A percentile compares a stretch with the other conserved stretches of the same genome.
These are phyloP conservation scores for Psephotus haematonotus DNA, from an alignment of 2,113 vertebrate genomes.

Conservation along the genomic window DNA sequence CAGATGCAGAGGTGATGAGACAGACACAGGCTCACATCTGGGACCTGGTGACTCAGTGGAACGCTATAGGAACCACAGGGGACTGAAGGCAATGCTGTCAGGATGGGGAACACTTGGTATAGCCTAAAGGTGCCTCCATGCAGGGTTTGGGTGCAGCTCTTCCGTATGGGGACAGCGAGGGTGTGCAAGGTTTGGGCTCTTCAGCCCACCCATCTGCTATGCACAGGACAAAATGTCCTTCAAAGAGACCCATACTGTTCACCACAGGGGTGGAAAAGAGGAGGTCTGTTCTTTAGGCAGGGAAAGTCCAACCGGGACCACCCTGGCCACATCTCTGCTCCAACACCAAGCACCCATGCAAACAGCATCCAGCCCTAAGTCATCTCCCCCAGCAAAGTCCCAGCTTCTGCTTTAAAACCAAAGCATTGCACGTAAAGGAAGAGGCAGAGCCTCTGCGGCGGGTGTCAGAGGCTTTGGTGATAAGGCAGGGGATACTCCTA, in stretches of 20 bases:
- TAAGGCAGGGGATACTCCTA: constrained; percentile 31
- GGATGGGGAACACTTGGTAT: neutral
- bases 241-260: neutral
- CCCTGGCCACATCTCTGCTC: neutral
- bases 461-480: neutral
- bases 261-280: fast-evolving
- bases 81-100: neutral
- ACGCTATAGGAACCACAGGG: fast-evolving
- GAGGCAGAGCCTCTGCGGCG: neutral
- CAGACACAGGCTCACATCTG: neutral
- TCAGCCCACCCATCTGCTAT: neutral
- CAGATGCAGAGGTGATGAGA: neutral
- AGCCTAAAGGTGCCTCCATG: neutral
- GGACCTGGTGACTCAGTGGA: neutral
- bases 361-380: neutral
- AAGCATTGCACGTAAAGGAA: neutral
- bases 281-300: neutral
- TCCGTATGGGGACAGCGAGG: neutral
- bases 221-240: neutral
- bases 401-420: neutral
- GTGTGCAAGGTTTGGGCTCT: neutral
- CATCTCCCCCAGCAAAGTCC: neutral
- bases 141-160: neutral
- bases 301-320: neutral
- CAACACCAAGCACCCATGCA: neutral